Base-by-base conservation (phyloP, 1,140 invertebrate species). In the Bombus haemorrhoidalis region DNA sequence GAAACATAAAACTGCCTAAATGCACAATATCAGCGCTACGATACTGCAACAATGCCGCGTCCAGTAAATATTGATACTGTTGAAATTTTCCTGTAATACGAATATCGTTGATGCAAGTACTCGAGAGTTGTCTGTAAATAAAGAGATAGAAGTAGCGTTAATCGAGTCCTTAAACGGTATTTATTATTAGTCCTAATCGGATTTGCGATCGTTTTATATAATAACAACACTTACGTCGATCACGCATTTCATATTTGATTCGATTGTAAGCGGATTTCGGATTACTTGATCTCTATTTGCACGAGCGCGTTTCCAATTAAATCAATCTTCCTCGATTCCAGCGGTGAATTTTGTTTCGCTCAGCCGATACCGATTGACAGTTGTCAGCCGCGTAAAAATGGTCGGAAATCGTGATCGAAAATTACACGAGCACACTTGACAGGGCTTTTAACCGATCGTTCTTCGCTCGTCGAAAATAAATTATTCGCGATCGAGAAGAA, bases 241-340 rank as follows among this genome's bases (percentile, higher is more conserved):
- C 43, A 34, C 39, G 18, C 28, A 62, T 59, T 43, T 32, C n/a
- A 32, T 22, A 81, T 82, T 82, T 83, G 74, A 59, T 83, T 59
- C 76, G n/a, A 10, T 77, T 68, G 75, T 69, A 78, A 77, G n/a
- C 74, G 53, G 76, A 71, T 84, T 72, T 68, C 41, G n/a, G 66
- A 84, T 71, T 71, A 62, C 39, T 34, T 62, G 76, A 72, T 72
- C 57, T 18, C 66, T 47, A 37, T 84, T 79, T 62, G 68, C 32
- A 13, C 25, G 47, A 3, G 4, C 37, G 53, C 37, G 34, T 84
- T 79, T 79, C 13, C 15, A 72, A 72, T 79, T 53, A 66, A 83
- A 75, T 83, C 57, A 66, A 66, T 75, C 37, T 68, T 62, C 10
- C n/a, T 37, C 9, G 15, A 9, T 37, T 57, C 62, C 37, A n/a